Evolutionary conservation across 1,140 invertebrate species (phyloP).

Genomic region (Atta texana): DNA sequence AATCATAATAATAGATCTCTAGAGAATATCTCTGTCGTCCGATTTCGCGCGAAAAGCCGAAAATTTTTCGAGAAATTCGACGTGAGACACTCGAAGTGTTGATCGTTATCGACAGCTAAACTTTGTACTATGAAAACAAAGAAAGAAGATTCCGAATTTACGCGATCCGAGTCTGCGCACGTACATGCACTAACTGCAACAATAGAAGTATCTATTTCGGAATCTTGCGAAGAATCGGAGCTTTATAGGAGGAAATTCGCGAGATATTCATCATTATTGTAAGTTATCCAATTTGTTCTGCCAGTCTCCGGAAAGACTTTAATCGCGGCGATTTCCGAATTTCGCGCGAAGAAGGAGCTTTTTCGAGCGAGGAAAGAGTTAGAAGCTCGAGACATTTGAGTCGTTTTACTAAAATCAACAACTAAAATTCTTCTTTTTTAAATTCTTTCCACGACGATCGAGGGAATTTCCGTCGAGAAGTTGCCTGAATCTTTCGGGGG

Average conservation of each 20-base stretch:
- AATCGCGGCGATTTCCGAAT: neutral
- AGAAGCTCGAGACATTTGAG: neutral
- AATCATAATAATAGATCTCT: neutral
- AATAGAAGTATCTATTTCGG: neutral
- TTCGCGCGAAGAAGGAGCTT: neutral
- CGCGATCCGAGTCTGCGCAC: neutral
- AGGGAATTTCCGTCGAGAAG: neutral
- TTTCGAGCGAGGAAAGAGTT: neutral
- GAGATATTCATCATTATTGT: neutral
- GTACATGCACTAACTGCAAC: neutral
- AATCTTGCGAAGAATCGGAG: neutral
- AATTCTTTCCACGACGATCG: neutral
- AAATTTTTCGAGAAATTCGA: neutral
- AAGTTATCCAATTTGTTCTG: constrained; percentile 15
- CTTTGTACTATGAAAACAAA: neutral
- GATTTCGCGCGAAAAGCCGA: neutral
- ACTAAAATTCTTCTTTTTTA: neutral
- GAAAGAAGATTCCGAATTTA: neutral
- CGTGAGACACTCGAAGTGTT: neutral
- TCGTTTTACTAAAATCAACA: neutral
- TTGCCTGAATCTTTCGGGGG: neutral
- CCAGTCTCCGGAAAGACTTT: neutral
- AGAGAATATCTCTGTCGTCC: neutral
- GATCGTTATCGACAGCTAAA: constrained; percentile 24
- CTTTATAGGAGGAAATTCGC: neutral